Evolutionary conservation across 2,888 invertebrate genomes (phyloP).

Genomic region (Mechanitis messenoides): DNA sequence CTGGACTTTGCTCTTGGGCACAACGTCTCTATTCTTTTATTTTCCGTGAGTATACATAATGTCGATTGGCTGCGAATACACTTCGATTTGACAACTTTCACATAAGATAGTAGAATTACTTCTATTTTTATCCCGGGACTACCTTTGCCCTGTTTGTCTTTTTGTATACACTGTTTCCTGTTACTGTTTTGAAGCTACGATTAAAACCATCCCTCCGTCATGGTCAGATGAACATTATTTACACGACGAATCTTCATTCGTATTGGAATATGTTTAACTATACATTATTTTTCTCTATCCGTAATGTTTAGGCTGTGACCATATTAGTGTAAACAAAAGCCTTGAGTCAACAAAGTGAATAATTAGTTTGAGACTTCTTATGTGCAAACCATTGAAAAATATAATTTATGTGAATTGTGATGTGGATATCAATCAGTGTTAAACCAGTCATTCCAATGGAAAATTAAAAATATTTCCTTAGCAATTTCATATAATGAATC

Average conservation of each 20-base stretch:
- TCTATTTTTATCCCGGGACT: slow-evolving; percentile 62
- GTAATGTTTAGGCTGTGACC: slow-evolving; percentile 23
- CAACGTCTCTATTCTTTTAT: slow-evolving; percentile 96
- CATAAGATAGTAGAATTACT: slow-evolving; percentile 60
- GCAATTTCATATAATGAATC: too few relatives aligned
- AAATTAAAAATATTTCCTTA: too few relatives aligned
- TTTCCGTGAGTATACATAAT: slow-evolving; percentile 92
- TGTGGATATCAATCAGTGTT: too few relatives aligned
- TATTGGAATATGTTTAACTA: slow-evolving; percentile 20
- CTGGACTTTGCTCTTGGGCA: slow-evolving; percentile 95
- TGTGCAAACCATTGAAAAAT: slow-evolving; percentile 15
- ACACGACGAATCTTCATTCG: slow-evolving; percentile 24
- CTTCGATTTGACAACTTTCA: slow-evolving; percentile 73
- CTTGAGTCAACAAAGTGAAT: slow-evolving; percentile 24
- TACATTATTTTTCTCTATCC: slow-evolving; percentile 14
- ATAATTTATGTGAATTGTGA: too few relatives aligned
- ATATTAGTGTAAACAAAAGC: slow-evolving; percentile 44
- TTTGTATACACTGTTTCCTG: slow-evolving; percentile 30
- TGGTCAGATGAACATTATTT: slow-evolving; percentile 24
- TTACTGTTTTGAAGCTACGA: slow-evolving; percentile 17
- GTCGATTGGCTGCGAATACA: slow-evolving; percentile 58
- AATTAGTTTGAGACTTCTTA: slow-evolving; percentile 22
- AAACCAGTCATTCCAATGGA: too few relatives aligned
- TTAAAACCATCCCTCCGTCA: slow-evolving; percentile 13
- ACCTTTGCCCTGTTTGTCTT: slow-evolving; percentile 46